Conservation (phyloP, 1,140 invertebrate genomes). For the Mamestra configurata region DNA sequence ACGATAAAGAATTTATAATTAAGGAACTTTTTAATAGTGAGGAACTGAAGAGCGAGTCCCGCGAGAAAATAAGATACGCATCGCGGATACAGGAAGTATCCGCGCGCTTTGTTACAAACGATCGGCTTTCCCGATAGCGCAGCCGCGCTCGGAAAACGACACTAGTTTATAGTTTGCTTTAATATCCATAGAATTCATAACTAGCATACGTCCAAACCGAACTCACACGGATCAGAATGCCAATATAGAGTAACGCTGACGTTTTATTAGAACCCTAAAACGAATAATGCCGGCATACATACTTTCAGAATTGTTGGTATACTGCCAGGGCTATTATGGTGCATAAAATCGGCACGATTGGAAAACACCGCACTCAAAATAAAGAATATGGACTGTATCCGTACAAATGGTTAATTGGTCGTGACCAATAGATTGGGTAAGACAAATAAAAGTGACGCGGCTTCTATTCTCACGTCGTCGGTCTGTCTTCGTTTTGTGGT, state of each 20-base stretch:
- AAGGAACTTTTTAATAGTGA: background rate
- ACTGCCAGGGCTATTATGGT: conserved; percentile 23
- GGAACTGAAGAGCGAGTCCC: background rate
- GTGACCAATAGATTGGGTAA: conserved; percentile 61
- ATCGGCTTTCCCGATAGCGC: conserved; percentile 3
- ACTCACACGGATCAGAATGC: background rate
- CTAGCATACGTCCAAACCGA: background rate
- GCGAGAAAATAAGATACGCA: background rate
- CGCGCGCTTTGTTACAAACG: conserved; percentile 7
- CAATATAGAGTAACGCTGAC: background rate
- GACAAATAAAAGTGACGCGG: conserved; percentile 64
- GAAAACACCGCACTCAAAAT: conserved; percentile 17
- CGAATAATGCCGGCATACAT: conserved; percentile 24
- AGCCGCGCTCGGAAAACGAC: background rate
- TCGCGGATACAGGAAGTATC: conserved; percentile 20
- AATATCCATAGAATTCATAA: background rate
- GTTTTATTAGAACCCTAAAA: conserved; percentile 27
- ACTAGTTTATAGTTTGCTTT: background rate
- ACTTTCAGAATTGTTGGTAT: conserved; percentile 34
- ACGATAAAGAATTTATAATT: background rate
- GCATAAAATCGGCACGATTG: conserved; percentile 39
- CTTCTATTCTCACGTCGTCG: conserved; percentile 57
- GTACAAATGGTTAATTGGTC: conserved; percentile 60
- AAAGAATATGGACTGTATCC: conserved; percentile 47
- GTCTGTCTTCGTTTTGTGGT: conserved; percentile 52